Percentiles rank a stretch among this genome's conserved stretches.
Evolutionary conservation across 2,797 vertebrate genomes (phyloP).

Genomic region (Steatocranus sp.): DNA sequence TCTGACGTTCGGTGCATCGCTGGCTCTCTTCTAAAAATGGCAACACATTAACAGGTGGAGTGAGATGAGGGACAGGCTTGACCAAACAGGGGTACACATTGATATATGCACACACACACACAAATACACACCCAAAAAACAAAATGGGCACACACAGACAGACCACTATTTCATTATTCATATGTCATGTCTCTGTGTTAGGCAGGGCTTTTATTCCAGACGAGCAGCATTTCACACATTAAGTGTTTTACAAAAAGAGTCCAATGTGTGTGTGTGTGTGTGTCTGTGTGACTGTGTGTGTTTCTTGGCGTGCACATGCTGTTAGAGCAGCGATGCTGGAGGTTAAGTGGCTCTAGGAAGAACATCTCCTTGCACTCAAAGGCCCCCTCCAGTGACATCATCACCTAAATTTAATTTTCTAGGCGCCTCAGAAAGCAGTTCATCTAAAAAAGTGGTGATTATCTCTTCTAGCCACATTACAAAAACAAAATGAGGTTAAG

Average conservation of each 20-base stretch:
- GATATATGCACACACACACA: background rate
- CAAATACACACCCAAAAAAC: conserved; percentile 9
- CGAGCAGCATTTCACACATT: conserved; percentile 63
- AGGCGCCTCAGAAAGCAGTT: conserved; percentile 30
- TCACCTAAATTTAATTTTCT: conserved; percentile 51
- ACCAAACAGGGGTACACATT: background rate
- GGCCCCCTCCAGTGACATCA: conserved; percentile 57
- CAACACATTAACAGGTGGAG: conserved; percentile 68
- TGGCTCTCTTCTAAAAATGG: conserved; percentile 8
- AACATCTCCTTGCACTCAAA: conserved; percentile 62
- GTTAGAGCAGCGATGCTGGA: conserved; percentile 23
- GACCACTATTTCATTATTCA: conserved; percentile 60
- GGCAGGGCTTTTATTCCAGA: conserved; percentile 68
- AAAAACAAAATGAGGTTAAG: conserved; percentile 50
- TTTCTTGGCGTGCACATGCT: background rate
- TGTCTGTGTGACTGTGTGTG: background rate
- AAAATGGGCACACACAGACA: conserved; percentile 40
- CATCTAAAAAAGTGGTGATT: conserved; percentile 42
- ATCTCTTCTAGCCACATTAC: conserved; percentile 38
- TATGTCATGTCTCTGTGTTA: conserved; percentile 53
- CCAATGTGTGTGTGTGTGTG: background rate
- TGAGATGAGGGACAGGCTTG: conserved; percentile 42
- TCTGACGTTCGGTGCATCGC: background rate
- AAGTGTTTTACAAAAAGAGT: conserved; percentile 60
- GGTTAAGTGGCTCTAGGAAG: conserved; percentile 61